Percentiles rank a stretch among this genome's conserved stretches.
Conservation (phyloP, 2,888 invertebrate genomes). For the Philhelius pedissequus region DNA sequence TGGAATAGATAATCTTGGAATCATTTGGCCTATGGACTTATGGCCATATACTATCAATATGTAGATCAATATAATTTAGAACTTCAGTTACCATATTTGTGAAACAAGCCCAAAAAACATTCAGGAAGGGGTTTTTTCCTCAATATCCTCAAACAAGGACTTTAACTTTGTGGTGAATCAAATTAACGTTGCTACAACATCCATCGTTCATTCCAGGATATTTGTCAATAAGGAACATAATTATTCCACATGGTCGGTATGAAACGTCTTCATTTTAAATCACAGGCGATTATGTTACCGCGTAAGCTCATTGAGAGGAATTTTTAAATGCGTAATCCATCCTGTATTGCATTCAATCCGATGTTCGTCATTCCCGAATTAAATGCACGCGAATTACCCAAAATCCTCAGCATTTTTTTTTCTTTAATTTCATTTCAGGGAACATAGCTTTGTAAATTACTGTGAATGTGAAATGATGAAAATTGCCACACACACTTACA, state of each 20-base stretch:
- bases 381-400: constrained; percentile 5
- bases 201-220: too few species aligned
- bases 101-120: too few species aligned
- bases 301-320: not conserved
- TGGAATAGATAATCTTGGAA: too few species aligned
- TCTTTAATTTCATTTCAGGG: not conserved
- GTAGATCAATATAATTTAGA: too few species aligned
- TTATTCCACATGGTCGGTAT: not conserved
- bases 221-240: not conserved
- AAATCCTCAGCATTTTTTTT: not conserved
- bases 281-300: not conserved
- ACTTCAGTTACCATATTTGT: too few species aligned
- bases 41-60: too few species aligned
- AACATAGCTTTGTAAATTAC: not conserved
- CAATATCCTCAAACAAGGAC: too few species aligned
- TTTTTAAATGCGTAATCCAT: not conserved
- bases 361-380: not conserved
- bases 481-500: not conserved
- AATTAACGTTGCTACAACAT: too few species aligned
- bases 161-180: too few species aligned
- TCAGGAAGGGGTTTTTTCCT: too few species aligned
- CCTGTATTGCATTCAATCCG: not conserved
- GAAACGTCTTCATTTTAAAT: not conserved
- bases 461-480: constrained; percentile 2
- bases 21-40: too few species aligned